These are phyloP conservation scores for Pachypsylla venusta DNA, from an alignment of 1,140 invertebrate species.

Conservation along the genomic window DNA sequence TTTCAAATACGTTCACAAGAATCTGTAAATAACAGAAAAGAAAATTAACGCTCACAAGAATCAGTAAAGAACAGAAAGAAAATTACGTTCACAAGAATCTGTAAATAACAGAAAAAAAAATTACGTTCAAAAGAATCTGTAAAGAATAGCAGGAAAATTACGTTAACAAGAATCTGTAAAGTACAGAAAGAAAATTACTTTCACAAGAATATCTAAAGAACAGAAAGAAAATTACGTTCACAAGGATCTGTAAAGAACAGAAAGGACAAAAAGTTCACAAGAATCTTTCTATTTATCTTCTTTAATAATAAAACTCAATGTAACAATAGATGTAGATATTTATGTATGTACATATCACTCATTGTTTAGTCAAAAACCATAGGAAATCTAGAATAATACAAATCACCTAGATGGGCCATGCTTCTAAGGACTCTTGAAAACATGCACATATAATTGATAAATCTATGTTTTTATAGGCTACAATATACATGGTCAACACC, in stretches of 20 bases:
- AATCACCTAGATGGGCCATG: too few species aligned
- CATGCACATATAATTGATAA: too few species aligned
- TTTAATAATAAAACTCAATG: too few species aligned
- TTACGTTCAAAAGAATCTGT: not conserved
- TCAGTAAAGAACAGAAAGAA: not conserved
- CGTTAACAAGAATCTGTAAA: not conserved
- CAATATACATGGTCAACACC: too few species aligned
- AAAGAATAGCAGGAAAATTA: not conserved
- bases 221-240: not conserved
- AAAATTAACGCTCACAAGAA: not conserved
- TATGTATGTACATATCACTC: too few species aligned
- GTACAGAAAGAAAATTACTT: not conserved
- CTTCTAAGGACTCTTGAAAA: too few species aligned
- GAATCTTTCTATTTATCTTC: too few species aligned
- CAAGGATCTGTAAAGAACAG: not conserved
- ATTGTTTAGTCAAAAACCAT: too few species aligned
- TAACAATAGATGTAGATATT: too few species aligned
- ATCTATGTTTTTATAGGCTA: too few species aligned
- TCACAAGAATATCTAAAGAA: not conserved
- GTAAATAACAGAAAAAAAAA: not conserved
- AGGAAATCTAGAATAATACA: too few species aligned
- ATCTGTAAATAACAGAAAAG: not conserved
- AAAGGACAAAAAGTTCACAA: not conserved
- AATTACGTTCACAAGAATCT: not conserved
- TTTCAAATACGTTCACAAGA: slow-evolving; percentile 3